Conservation (phyloP, 30 jellyfish, hydroid and myxozoan genomes). For the Aurelia sp. region DNA sequence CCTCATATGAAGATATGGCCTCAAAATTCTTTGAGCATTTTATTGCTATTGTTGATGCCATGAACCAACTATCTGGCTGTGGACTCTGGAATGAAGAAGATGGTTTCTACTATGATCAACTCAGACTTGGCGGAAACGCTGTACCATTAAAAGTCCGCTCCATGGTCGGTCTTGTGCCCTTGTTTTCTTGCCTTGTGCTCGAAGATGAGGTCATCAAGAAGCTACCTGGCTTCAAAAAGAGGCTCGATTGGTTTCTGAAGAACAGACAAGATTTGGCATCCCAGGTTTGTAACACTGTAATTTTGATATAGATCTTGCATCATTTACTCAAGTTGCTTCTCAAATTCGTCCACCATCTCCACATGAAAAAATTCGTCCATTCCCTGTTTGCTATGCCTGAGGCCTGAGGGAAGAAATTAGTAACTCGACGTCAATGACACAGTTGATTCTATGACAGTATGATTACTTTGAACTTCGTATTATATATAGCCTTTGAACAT, state of each 20-base stretch:
- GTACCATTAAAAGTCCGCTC: slow-evolving; percentile 88
- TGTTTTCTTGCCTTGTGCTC: slow-evolving; percentile 84
- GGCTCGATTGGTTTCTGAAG: slow-evolving; percentile 91
- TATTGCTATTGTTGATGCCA: slow-evolving; percentile 89
- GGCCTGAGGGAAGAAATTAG: too few species aligned
- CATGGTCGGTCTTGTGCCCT: slow-evolving; percentile 93
- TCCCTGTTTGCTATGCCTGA: too few species aligned
- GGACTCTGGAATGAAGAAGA: slow-evolving; percentile 97
- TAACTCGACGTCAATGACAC: too few species aligned
- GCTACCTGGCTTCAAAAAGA: slow-evolving; percentile 93
- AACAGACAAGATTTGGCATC: slow-evolving; percentile 84
- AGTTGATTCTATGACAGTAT: too few species aligned
- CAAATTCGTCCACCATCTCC: too few species aligned
- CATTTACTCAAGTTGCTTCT: too few species aligned
- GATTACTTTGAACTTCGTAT: too few species aligned
- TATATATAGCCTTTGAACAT: too few species aligned
- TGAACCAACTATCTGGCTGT: slow-evolving; percentile 81
- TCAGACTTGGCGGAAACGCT: slow-evolving; percentile 57
- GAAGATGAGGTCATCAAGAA: slow-evolving; percentile 91
- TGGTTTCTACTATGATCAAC: slow-evolving; percentile 91
- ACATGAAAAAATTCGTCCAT: too few species aligned
- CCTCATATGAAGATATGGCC: slow-evolving; percentile 95
- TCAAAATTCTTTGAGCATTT: slow-evolving; percentile 95
- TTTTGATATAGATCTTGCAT: not conserved
- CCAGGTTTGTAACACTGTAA: slow-evolving; percentile 41